Base-by-base conservation (phyloP, 1,140 invertebrate genomes). In the Bicyclus anynana region DNA sequence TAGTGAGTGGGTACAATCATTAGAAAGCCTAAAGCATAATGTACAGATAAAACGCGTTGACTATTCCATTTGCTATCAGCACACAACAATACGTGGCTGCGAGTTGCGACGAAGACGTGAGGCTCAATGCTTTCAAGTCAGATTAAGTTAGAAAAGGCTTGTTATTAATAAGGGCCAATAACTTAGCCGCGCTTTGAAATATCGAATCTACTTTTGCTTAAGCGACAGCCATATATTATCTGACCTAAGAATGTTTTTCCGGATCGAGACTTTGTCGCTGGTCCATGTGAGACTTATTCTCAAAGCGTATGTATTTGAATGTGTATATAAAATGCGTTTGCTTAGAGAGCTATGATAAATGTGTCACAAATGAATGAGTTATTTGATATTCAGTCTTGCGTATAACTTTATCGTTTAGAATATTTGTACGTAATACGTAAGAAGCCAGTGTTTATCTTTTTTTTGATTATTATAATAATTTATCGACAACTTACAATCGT, bases 141-240 rank as follows among this genome's bases (percentile, higher is more conserved):
- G 82, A 87, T 87, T 87, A 87, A 85, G 77, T 83, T 83, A 83
- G 75, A 78, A 83, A 84, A 83, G 76, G 74, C 70, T 65, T 61
- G 67, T 84, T 84, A 85, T 85, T 87, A 87, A 87, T 87, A 87
- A 85, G 77, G 67, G 71, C 79, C 82, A 84, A 87, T 87, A 87
- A 85, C 72, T 87, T 87, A 84, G 76, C 74, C 67, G 62, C 57
- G 65, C 67, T 69, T 85, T 87, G 82, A 87, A 87, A 84, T 84
- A 87, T 87, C 76, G 82, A 74, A 84, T 69, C 76, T 75, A 77
- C 80, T 85, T 85, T 85, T 80, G 80, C 79, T 83, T 87, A 87
- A 87, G 79, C 74, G 80, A 87, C 79, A 69, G 58, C 71, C 62
- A 83, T 87, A 78, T 80, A 78, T 87, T 80, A 84, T 67, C 50